phyloP scores from a whole-genome alignment of 2,113 vertebrate genomes.

The Grammomys surdaster region DNA sequence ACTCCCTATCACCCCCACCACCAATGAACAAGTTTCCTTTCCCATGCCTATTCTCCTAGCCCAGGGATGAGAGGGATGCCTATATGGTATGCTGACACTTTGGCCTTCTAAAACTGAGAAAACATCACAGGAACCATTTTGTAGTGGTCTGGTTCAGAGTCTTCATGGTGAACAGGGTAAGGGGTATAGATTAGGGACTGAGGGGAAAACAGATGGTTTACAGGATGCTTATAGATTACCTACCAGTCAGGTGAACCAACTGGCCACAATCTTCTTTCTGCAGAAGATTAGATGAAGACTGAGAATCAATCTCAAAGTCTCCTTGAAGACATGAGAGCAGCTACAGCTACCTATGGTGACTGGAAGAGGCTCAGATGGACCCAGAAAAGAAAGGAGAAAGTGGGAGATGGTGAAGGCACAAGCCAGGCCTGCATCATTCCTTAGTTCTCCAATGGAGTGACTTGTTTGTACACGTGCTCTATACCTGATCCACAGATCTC shows the following conservation, averaged over 20 bases:
- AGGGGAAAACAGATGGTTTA: background rate
- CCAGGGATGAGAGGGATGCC: background rate
- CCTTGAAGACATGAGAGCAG: background rate
- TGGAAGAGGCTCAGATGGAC: background rate
- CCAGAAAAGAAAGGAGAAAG: background rate
- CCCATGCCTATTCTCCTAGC: background rate
- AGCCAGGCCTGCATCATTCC: background rate
- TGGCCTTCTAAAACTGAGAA: background rate
- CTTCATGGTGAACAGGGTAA: background rate
- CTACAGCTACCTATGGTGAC: background rate
- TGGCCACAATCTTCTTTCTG: background rate
- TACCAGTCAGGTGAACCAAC: background rate
- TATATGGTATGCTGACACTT: background rate
- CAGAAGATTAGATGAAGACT: background rate
- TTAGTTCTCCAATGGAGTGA: background rate
- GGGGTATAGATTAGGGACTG: background rate
- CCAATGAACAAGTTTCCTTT: accelerated
- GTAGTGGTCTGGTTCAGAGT: conserved; percentile 12
- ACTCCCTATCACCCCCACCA: no score
- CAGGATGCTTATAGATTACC: background rate
- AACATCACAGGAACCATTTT: background rate
- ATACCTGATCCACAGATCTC: background rate
- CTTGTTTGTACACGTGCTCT: background rate
- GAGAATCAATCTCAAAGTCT: background rate
- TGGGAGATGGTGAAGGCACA: background rate